A percentile compares a stretch with the other conserved stretches of the same genome.
phyloP scores from a whole-genome alignment of 2,797 vertebrate species.

The Notolepis coatsorum region DNA sequence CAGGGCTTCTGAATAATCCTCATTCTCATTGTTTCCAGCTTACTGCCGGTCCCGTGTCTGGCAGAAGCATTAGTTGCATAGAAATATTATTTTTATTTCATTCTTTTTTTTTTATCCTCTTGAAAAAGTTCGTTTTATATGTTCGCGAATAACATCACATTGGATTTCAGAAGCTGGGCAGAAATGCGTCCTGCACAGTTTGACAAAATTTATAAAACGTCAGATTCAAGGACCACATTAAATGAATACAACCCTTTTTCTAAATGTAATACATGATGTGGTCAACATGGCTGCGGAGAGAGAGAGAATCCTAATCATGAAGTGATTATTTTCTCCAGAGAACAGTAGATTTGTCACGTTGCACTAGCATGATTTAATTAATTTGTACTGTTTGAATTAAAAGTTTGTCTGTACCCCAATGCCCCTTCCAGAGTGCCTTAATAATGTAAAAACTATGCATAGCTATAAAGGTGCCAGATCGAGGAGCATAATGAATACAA shows the following conservation, averaged over 20 bases:
- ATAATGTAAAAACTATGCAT: no score
- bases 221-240: no score
- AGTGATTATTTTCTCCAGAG: constrained; percentile 37
- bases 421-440: no score
- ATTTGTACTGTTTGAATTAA: not conserved
- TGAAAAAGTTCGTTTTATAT: constrained; percentile 55
- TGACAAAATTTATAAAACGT: constrained; percentile 50
- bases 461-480: constrained; percentile 38
- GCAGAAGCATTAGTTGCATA: constrained; percentile 68
- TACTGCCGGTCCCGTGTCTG: constrained; percentile 77
- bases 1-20: constrained; percentile 71
- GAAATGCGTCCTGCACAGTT: constrained; percentile 28
- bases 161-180: constrained; percentile 36
- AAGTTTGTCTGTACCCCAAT: not conserved
- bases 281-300: not conserved
- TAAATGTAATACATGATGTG: not conserved
- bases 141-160: constrained; percentile 41
- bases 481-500: constrained; percentile 27
- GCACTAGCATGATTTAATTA: no score
- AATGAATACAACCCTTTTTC: not conserved
- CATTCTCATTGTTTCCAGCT: constrained; percentile 78
- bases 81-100: constrained; percentile 65
- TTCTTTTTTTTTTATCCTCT: constrained; percentile 59
- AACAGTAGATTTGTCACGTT: constrained; percentile 13
- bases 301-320: constrained; percentile 6